Evolutionary conservation across 2,888 invertebrate genomes (phyloP).

Genomic region (Clunio marinus): DNA sequence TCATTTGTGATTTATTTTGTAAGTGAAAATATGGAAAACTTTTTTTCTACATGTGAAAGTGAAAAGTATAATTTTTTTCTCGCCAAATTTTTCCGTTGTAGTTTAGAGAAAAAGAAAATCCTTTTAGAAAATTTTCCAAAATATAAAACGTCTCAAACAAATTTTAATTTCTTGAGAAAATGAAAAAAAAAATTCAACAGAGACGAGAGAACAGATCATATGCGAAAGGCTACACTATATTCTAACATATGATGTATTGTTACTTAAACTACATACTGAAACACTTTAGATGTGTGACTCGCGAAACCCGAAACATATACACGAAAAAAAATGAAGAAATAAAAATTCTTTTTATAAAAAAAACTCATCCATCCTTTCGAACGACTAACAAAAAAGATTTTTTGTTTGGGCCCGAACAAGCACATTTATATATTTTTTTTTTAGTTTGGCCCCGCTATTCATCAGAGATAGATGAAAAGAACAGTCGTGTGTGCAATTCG

Average conservation of each 20-base stretch:
- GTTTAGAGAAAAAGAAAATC: too few relatives aligned
- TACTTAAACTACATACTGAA: conserved; percentile 34
- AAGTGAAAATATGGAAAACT: not conserved
- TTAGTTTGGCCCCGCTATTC: conserved; percentile 41
- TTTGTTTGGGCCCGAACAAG: conserved; percentile 30
- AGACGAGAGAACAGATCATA: not conserved
- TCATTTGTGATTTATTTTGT: conserved; percentile 10
- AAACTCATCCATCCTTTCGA: conserved; percentile 34
- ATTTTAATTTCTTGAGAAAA: not conserved
- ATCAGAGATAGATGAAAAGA: conserved; percentile 40
- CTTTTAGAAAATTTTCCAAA: too few relatives aligned
- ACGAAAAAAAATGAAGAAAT: conserved; percentile 16
- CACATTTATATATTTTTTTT: conserved; percentile 31
- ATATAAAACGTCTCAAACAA: not conserved
- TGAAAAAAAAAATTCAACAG: not conserved
- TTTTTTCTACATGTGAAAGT: not conserved
- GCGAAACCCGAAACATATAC: conserved; percentile 26
- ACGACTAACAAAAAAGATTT: conserved; percentile 8
- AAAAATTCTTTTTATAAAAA: conserved; percentile 39
- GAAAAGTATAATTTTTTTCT: too few relatives aligned
- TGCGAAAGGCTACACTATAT: conserved; percentile 29
- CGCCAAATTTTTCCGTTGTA: too few relatives aligned
- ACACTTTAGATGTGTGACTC: conserved; percentile 17
- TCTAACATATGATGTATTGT: conserved; percentile 30
- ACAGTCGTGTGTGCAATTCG: not conserved